phyloP scores from a whole-genome alignment of 2,113 vertebrate species.

The Brachirus orientalis region DNA sequence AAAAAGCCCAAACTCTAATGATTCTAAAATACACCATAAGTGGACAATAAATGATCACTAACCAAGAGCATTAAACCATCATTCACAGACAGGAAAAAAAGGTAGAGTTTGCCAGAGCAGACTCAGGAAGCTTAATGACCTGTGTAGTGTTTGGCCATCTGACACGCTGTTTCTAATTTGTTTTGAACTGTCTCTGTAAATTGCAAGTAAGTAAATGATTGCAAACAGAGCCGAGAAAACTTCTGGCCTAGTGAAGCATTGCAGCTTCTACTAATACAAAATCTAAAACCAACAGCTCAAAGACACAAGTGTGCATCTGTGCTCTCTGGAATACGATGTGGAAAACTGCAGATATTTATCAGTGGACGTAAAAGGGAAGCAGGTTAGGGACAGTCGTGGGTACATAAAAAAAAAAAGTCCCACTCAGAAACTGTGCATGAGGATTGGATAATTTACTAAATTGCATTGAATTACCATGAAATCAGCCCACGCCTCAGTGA shows the following conservation, averaged over 20 bases:
- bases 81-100: neutral
- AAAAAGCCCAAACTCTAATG: neutral
- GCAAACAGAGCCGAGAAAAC: conserved; percentile 23
- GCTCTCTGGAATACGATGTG: conserved; percentile 26
- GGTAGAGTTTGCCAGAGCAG: neutral
- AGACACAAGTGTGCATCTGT: conserved; percentile 15
- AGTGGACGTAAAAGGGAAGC: conserved; percentile 30
- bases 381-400: conserved; percentile 22
- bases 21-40: neutral
- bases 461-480: conserved; percentile 46
- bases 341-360: conserved; percentile 54
- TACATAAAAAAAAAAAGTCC: conserved; percentile 8
- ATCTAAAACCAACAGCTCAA: conserved; percentile 39
- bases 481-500: conserved; percentile 20
- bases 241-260: neutral
- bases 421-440: conserved; percentile 15
- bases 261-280: conserved; percentile 33
- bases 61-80: neutral
- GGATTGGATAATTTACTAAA: conserved; percentile 56
- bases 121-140: conserved; percentile 3
- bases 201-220: conserved; percentile 2
- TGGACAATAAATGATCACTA: neutral
- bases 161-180: neutral
- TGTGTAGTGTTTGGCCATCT: neutral
- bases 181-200: conserved; percentile 1